These are phyloP conservation scores for Eremophila alpestris DNA, from an alignment of 2,797 vertebrate species.

Conservation along the genomic window DNA sequence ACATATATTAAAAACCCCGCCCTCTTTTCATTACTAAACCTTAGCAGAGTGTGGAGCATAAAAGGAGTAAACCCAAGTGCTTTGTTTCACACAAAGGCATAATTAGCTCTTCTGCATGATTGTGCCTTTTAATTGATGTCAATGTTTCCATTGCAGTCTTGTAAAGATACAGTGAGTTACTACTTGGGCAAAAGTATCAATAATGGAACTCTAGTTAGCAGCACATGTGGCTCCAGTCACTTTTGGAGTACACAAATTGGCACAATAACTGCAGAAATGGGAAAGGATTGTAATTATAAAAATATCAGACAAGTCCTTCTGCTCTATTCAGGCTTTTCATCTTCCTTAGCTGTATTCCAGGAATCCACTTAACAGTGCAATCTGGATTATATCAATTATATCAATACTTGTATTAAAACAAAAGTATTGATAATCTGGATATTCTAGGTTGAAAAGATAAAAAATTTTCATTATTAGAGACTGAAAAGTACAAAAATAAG, in stretches of 20 bases:
- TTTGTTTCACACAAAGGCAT: neutral
- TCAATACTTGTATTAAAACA: neutral
- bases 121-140: neutral
- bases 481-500: neutral
- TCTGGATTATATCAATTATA: no score
- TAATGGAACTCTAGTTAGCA: neutral
- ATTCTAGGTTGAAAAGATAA: neutral
- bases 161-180: neutral
- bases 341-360: neutral
- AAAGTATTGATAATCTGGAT: neutral
- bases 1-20: neutral
- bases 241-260: neutral
- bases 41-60: neutral
- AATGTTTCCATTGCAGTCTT: neutral
- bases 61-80: neutral
- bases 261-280: neutral
- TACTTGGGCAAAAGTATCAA: neutral
- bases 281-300: neutral
- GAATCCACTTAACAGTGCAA: neutral
- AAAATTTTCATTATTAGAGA: neutral
- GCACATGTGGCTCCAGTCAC: neutral
- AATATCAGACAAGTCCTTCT: neutral
- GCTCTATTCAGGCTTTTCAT: neutral
- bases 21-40: neutral
- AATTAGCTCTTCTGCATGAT: neutral